These are phyloP conservation scores for Trachymyrmex septentrionalis DNA, from an alignment of 1,140 invertebrate species.

Conservation along the genomic window DNA sequence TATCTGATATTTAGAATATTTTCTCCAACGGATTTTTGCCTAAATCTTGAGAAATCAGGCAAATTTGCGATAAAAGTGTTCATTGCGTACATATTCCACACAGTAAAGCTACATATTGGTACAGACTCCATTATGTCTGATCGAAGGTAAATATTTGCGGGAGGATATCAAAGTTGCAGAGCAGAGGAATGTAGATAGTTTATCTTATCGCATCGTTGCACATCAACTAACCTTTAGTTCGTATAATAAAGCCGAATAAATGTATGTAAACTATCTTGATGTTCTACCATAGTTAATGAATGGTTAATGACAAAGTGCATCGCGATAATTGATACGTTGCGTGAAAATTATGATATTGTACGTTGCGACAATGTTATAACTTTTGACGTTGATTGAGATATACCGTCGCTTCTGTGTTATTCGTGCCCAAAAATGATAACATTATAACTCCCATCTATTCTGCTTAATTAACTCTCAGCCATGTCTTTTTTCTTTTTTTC, in stretches of 20 bases:
- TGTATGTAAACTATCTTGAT: background rate
- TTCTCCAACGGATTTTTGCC: background rate
- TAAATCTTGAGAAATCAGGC: background rate
- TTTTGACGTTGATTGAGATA: background rate
- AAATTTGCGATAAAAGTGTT: background rate
- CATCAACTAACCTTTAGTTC: constrained; percentile 5
- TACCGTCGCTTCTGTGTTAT: too few relatives aligned
- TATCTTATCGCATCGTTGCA: constrained; percentile 33
- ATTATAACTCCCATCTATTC: background rate
- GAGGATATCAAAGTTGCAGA: constrained; percentile 33
- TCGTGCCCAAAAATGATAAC: background rate
- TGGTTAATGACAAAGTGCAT: constrained; percentile 11
- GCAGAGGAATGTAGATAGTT: background rate
- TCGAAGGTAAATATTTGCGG: constrained; percentile 50
- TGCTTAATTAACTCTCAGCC: background rate
- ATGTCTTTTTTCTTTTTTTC: background rate
- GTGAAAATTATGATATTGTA: constrained; percentile 18
- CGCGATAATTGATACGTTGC: background rate
- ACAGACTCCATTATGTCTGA: constrained; percentile 35
- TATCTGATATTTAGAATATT: background rate
- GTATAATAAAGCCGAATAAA: constrained; percentile 6
- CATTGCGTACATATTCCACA: background rate
- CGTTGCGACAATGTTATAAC: background rate
- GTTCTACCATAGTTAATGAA: background rate
- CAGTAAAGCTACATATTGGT: background rate